Percentiles rank a stretch among this genome's conserved stretches.
Conservation (phyloP, 2,113 vertebrate genomes). For the Chaetorhynchus papuensis region DNA sequence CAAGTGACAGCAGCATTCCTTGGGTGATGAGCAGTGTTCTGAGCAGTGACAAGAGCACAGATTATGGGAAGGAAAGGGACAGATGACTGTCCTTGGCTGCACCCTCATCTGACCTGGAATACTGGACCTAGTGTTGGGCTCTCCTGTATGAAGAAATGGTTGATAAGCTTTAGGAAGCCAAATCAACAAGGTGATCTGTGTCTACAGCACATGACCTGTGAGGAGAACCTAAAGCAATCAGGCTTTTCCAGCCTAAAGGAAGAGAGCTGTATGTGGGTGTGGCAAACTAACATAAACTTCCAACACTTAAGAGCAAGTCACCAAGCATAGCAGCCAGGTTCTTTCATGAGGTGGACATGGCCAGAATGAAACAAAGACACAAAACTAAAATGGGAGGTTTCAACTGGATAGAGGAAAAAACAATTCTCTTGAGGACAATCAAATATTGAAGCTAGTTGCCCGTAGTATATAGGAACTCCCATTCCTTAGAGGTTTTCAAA, state of each 20-base stretch:
- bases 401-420: background rate
- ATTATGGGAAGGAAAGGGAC: background rate
- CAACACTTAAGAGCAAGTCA: background rate
- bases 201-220: background rate
- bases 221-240: background rate
- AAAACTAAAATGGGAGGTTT: background rate
- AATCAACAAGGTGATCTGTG: background rate
- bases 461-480: background rate
- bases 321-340: background rate
- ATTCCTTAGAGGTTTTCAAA: background rate
- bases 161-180: background rate
- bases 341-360: background rate
- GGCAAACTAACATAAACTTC: background rate
- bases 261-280: background rate
- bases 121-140: background rate
- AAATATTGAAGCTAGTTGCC: background rate
- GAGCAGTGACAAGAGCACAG: background rate
- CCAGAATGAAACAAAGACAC: background rate
- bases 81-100: background rate
- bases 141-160: background rate
- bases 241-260: background rate
- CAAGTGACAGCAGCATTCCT: background rate
- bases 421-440: background rate
- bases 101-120: background rate
- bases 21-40: background rate